Percentiles rank a stretch among this genome's conserved stretches.
These are phyloP conservation scores for Apaloderma vittatum DNA, from an alignment of 2,113 vertebrate genomes.

Conservation along the genomic window DNA sequence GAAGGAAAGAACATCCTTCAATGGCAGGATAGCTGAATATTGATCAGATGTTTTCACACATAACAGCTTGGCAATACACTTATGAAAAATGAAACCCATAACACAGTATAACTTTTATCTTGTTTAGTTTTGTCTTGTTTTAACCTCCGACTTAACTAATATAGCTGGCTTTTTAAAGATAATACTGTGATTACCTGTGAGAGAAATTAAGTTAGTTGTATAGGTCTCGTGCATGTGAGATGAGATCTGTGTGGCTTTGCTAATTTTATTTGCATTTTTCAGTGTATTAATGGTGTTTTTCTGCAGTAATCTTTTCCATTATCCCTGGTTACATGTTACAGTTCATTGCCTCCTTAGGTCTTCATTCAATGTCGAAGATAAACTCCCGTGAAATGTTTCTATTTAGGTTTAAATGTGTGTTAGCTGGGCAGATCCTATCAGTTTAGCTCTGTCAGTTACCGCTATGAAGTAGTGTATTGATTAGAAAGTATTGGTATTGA, in stretches of 20 bases:
- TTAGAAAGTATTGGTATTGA: slow-evolving; percentile 60
- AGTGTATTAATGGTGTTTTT: background rate
- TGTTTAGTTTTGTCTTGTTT: background rate
- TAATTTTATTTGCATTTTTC: background rate
- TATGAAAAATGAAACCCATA: background rate
- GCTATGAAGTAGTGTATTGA: slow-evolving; percentile 25
- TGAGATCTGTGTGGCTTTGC: background rate
- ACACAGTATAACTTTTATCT: background rate
- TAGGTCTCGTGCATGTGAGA: background rate
- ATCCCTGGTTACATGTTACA: background rate
- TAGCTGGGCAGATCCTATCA: slow-evolving; percentile 46
- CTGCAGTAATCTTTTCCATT: background rate
- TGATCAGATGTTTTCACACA: background rate
- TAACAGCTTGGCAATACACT: background rate
- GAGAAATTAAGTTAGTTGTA: background rate
- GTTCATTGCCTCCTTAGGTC: background rate
- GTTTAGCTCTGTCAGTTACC: slow-evolving; percentile 29
- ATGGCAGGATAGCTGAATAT: background rate
- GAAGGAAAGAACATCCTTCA: background rate
- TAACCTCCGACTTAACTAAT: background rate
- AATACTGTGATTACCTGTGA: background rate
- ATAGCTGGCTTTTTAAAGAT: background rate
- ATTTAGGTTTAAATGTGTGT: background rate
- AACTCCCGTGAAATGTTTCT: slow-evolving; percentile 12
- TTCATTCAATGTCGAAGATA: slow-evolving; percentile 3